Conservation (phyloP, 2,797 vertebrate species). For the Stomatorhinus walkeri region DNA sequence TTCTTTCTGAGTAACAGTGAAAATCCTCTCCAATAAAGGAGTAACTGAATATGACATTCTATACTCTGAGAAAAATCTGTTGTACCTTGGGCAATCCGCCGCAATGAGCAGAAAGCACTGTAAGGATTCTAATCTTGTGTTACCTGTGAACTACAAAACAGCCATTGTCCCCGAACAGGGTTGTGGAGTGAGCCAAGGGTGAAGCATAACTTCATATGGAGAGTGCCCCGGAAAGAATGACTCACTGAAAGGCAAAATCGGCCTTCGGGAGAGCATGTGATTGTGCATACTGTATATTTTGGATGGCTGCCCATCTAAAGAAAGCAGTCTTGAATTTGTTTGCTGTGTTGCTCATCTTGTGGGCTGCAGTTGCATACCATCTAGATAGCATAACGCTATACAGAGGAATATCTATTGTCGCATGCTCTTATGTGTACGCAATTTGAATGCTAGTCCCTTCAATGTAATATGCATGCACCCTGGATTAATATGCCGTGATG, state of each 20-base stretch:
- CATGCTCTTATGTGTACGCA: neutral
- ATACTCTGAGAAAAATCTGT: slow-evolving; percentile 15
- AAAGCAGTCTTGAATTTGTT: neutral
- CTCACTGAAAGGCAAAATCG: neutral
- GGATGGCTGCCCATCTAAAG: neutral
- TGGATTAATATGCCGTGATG: neutral
- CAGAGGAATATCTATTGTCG: neutral
- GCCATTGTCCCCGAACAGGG: neutral
- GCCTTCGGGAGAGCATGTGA: neutral
- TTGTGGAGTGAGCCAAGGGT: neutral
- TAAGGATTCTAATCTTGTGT: slow-evolving; percentile 4
- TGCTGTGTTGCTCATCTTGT: neutral
- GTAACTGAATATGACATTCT: neutral
- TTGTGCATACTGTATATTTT: neutral
- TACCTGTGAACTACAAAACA: slow-evolving; percentile 4
- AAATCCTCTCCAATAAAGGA: slow-evolving; percentile 1
- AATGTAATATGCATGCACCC: neutral
- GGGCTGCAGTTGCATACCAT: neutral
- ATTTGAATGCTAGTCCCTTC: neutral
- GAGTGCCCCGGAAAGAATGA: neutral
- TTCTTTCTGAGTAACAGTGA: slow-evolving; percentile 6
- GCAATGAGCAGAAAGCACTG: neutral
- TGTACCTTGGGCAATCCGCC: neutral
- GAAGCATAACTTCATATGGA: neutral
- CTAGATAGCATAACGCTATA: neutral